Evolutionary conservation across 2,797 vertebrate species (phyloP), one percentile per base, ranked within the genome.

Genomic region (Kryptopterus vitreolus): DNA sequence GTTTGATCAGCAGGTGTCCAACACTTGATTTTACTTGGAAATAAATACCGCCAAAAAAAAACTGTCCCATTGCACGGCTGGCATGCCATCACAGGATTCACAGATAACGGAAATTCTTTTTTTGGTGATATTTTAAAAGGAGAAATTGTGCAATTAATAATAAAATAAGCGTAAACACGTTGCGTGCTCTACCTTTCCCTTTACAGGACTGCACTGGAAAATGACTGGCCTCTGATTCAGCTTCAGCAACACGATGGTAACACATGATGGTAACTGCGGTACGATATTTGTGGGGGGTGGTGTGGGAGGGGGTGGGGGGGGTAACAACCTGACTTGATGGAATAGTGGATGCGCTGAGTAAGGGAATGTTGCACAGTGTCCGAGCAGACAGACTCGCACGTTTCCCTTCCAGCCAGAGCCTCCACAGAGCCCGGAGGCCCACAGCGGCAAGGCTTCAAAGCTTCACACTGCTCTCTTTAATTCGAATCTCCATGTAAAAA

Each of bases 371-470:
- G 2, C 55, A 26, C n/a, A 20, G 2, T 38, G 53, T 38, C 22
- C 38, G 50, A 7, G 31, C 50, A 55, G 29, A 52, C 48, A 53
- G 26, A n/a, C 31, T 58, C 10, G 38, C 10, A 53, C 53, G 57
- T 38, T 33, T 31, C 9, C n/a, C 66, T 31, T 3, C 38, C 46
- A 69, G 68, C 48, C n/a, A n/a, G 48, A 52, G 53, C 6, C 53
- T 57, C 57, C 55, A 46, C 33, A 33, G 9, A 71, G 48, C 48
- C 71, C 53, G 20, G 52, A 63, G 74, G 74, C 74, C 71, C 31
- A 31, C 69, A 58, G 71, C 33, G 38, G 7, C 38, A n/a, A n/a
- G n/a, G 8, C 10, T 43, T 8, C 10, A 24, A 62, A 24, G 33
- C 46, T 63, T 11, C 38, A 71, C 31, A 43, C 12, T 8, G 20